Conservation (phyloP, 2,888 invertebrate species). For the Hirtodrosophila confusa region DNA sequence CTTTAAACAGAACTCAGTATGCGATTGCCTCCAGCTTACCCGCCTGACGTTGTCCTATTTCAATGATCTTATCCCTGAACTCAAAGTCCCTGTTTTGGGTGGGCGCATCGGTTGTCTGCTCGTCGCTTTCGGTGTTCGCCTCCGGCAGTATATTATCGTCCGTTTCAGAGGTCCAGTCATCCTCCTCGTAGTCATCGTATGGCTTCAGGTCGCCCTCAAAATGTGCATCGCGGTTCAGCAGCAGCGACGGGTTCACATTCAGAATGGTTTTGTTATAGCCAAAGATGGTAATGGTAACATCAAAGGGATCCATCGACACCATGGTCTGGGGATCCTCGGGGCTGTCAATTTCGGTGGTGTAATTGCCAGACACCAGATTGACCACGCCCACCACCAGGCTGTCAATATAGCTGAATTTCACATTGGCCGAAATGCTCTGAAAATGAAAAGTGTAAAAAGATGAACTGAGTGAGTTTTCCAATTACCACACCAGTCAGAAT, state of each 20-base stretch:
- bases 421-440: slow-evolving; percentile 77
- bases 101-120: slow-evolving; percentile 15
- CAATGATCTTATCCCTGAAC: slow-evolving; percentile 67
- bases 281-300: slow-evolving; percentile 75
- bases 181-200: background rate
- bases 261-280: slow-evolving; percentile 69
- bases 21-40: slow-evolving; percentile 46
- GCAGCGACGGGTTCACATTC: slow-evolving; percentile 59
- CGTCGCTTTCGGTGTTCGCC: slow-evolving; percentile 33
- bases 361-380: slow-evolving; percentile 44
- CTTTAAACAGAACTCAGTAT: background rate
- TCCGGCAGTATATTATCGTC: slow-evolving; percentile 13
- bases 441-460: slow-evolving; percentile 14
- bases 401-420: slow-evolving; percentile 74
- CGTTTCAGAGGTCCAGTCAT: background rate
- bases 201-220: slow-evolving; percentile 65
- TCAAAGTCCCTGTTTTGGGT: slow-evolving; percentile 33
- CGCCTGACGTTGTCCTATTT: slow-evolving; percentile 72
- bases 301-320: slow-evolving; percentile 43
- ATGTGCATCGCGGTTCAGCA: slow-evolving; percentile 69
- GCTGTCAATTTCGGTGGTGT: background rate
- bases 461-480: too few species aligned
- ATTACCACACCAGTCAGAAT: too few species aligned
- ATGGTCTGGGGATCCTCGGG: background rate
- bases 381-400: slow-evolving; percentile 74